Evolutionary conservation across 2,888 invertebrate genomes (phyloP).

Genomic region (Calameuta idolon): DNA sequence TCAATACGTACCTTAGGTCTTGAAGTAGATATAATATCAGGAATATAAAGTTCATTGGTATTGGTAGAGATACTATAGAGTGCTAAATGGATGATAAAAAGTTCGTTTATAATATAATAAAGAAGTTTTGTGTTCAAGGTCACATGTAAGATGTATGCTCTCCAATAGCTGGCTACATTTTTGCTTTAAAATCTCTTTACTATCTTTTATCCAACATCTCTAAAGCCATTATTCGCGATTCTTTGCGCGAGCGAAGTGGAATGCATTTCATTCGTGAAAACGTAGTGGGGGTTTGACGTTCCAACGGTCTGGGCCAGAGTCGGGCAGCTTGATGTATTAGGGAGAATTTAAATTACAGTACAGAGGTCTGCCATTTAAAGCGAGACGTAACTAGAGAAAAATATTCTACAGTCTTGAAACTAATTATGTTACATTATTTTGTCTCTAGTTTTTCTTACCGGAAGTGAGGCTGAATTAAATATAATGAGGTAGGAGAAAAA

Average conservation of each 20-base stretch:
- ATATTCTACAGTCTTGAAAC: neutral
- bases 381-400: neutral
- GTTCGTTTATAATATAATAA: too few relatives aligned
- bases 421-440: neutral
- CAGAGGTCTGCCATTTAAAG: neutral
- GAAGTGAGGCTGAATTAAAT: neutral
- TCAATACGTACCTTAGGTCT: neutral
- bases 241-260: constrained; percentile 16
- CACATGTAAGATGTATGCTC: too few relatives aligned
- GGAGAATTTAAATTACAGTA: constrained; percentile 25
- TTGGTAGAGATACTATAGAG: too few relatives aligned
- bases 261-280: neutral
- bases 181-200: neutral
- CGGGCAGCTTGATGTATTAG: constrained; percentile 23
- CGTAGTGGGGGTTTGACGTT: neutral
- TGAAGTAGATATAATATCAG: neutral
- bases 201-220: neutral
- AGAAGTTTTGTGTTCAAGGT: too few relatives aligned
- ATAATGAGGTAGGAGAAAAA: too few relatives aligned
- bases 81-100: too few relatives aligned
- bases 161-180: neutral
- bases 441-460: neutral
- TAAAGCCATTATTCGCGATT: neutral
- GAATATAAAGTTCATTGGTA: too few relatives aligned
- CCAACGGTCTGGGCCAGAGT: neutral